Evolutionary conservation across 2,113 vertebrate species (phyloP).

Genomic region (Entosphenus tridentatus): DNA sequence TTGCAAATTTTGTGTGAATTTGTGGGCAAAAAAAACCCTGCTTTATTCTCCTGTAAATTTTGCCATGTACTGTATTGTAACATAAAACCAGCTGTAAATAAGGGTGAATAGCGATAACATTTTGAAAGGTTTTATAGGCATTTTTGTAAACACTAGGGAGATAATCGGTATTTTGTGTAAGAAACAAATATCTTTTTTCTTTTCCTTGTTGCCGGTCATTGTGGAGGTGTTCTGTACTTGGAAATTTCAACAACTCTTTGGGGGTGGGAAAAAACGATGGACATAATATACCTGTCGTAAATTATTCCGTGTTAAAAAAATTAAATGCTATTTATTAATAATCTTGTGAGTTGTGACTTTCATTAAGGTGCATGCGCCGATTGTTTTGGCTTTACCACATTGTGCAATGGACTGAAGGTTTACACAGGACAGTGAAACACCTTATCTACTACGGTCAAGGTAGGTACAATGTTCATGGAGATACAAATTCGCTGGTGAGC

Average conservation of each 20-base stretch:
- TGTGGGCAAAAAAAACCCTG: conserved; percentile 24
- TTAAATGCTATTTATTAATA: conserved; percentile 27
- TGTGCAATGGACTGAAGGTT: too few species aligned
- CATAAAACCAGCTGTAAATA: conserved; percentile 72
- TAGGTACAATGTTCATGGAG: too few species aligned
- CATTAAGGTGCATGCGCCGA: too few species aligned
- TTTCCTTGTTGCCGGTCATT: conserved; percentile 42
- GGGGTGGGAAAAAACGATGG: conserved; percentile 28
- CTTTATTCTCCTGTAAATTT: conserved; percentile 52
- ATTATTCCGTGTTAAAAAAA: conserved; percentile 99
- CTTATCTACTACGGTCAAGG: too few species aligned
- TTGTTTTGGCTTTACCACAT: too few species aligned
- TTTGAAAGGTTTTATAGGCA: conserved; percentile 75
- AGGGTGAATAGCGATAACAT: conserved; percentile 58
- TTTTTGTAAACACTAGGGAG: conserved; percentile 83
- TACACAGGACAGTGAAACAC: too few species aligned
- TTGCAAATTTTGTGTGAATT: conserved; percentile 10
- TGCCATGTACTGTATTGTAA: conserved; percentile 68
- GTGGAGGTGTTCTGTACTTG: conserved; percentile 31
- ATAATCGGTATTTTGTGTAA: conserved; percentile 83
- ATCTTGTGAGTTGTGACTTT: too few species aligned
- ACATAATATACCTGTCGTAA: conserved; percentile 96
- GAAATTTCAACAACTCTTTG: conserved; percentile 27
- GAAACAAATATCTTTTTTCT: conserved; percentile 50
- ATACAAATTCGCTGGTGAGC: too few species aligned